Base-by-base conservation (phyloP, 2,888 invertebrate genomes). In the Pseudococcus viburni region DNA sequence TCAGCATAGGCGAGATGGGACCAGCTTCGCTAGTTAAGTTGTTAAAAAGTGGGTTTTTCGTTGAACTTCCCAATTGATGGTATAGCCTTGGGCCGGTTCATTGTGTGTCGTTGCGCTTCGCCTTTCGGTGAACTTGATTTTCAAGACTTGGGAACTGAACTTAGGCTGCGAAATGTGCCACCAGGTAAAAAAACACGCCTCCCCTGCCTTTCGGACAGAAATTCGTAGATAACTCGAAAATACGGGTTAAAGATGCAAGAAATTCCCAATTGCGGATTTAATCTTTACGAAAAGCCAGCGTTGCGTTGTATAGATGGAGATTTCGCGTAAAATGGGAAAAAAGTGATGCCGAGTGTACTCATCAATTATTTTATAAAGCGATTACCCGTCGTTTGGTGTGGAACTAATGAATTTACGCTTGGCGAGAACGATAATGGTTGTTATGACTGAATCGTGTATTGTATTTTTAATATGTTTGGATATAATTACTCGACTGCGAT, bases 361-460 rank as follows among this genome's bases (percentile, higher is more conserved):
- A 73, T 73, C 33, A 26, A 73, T 73, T 73, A 73, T 73, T 73
- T 26, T 73, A 73, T 73, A 26, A 73, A 73, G 15, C 26, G 68
- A 73, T 64, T 73, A 73, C 15, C 9, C 33, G 68, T 73, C 4
- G 68, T 73, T 33, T 80, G 26, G 80, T 26, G 80, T 26, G 80
- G 42, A 80, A 80, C 80, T 80, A 80, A 80, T 42, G 80, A 80
- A 80, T 80, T 80, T 42, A 80, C 42, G 80, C 80, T 42, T 42
- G 80, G 42, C 68, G 68, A 33, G 26, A 42, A 42, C 42, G 12
- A 33, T 80, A 42, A 42, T 42, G 80, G 80, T 51, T n/a, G 9
- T 19, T 59, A 59, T 19, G 19, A 59, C 19, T 19, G 59, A 19
- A 59, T 6, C 6, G 59, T 8, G 59, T 5, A 8, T 59, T 59